These are phyloP conservation scores for Zaprionus ornatus DNA, from an alignment of 1,140 invertebrate species.

Conservation along the genomic window DNA sequence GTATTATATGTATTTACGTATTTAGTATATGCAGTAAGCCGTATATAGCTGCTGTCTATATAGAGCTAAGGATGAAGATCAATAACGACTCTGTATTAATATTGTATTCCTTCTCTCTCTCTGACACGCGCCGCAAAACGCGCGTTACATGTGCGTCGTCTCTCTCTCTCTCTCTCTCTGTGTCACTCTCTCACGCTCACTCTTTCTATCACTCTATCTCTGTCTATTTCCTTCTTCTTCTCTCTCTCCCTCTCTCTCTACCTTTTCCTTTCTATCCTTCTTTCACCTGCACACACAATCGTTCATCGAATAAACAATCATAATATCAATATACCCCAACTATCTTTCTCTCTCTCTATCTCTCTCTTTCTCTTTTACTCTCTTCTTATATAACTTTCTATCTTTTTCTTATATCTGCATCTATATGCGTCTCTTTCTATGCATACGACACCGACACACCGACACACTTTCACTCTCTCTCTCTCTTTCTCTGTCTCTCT, in stretches of 20 bases:
- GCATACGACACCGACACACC: constrained; percentile 29
- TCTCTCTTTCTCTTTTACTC: constrained; percentile 1
- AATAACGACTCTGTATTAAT: constrained; percentile 43
- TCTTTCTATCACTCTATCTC: constrained; percentile 27
- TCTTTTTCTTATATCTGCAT: constrained; percentile 53
- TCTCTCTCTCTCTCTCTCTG: constrained; percentile 28
- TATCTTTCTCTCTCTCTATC: constrained; percentile 31
- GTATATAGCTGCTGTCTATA: constrained; percentile 9
- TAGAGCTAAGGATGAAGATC: constrained; percentile 36
- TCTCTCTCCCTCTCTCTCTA: constrained; percentile 16
- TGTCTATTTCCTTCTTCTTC: constrained; percentile 15
- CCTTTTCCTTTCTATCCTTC: constrained; percentile 24
- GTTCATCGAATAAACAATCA: not conserved
- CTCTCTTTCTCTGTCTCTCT: not conserved
- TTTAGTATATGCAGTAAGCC: constrained; percentile 35
- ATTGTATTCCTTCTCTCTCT: constrained; percentile 65
- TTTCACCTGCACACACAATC: constrained; percentile 4
- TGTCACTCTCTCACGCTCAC: constrained; percentile 14
- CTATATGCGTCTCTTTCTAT: constrained; percentile 42
- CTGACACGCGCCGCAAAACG: constrained; percentile 45
- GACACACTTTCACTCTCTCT: not conserved
- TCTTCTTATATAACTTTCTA: constrained; percentile 30
- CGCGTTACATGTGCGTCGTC: constrained; percentile 55
- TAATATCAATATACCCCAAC: constrained; percentile 12
- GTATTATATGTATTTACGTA: constrained; percentile 51